Base-by-base conservation (phyloP, 2,797 vertebrate genomes). In the Myiotriccus ornatus region DNA sequence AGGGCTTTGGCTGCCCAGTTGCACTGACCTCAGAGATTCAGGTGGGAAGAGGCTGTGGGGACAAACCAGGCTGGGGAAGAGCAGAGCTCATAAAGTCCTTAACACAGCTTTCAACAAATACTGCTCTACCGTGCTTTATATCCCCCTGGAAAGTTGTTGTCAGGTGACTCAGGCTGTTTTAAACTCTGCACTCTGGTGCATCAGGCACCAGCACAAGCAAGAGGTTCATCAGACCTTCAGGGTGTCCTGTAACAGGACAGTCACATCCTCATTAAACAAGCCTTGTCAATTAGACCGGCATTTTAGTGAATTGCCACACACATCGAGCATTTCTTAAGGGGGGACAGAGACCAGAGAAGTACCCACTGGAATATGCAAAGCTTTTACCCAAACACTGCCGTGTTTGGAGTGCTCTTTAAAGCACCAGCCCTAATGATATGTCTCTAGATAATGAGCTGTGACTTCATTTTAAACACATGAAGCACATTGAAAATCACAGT, bases 211-310 rank as follows among this genome's bases (percentile, higher is more conserved):
- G 50, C 25, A 27, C 0, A 1, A 62, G 67, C 47, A 78, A 90
- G 47, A 59, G 63, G 8, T 30, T 59, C 37, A 6, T 18, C 56
- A 74, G 44, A 77, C 19, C 39, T 30, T 34, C 67, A 53, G 71
- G 7, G 9, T 25, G 23, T 67, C 35, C 86, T 73, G 47, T 7
- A 79, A 37, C 27, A 52, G 57, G 20, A 17, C 3, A 0, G 20
- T 4, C 57, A 27, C 44, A 14, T 8, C 3, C 68, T 77, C 49
- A 8, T 0, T 46, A 12, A 23, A 20, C 7, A 34, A 67, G 21
- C 5, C 30, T n/a, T 63, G 16, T 13, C 47, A 30, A 0, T 37
- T 10, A 34, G 43, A 57, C 10, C 49, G 5, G 0, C 6, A 4
- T 18, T 59, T 68, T 19, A 56, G 47, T 11, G 10, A 69, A 52